These are phyloP conservation scores for Parelbella ahira DNA, from an alignment of 2,888 invertebrate genomes.

Conservation along the genomic window DNA sequence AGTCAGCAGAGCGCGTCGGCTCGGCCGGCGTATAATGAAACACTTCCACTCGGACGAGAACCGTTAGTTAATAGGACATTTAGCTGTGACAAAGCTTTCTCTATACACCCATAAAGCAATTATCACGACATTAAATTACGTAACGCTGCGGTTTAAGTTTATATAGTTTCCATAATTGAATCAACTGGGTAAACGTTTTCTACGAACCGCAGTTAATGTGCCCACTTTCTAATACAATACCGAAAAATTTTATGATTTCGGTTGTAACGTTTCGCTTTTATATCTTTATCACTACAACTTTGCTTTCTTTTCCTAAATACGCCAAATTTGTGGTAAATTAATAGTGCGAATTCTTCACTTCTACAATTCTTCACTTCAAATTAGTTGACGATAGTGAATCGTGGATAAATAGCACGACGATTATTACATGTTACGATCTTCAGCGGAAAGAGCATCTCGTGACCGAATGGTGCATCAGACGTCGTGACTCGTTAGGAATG, in stretches of 20 bases:
- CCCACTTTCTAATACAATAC: constrained; percentile 30
- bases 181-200: constrained; percentile 30
- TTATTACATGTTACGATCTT: too few relatives aligned
- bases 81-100: constrained; percentile 62
- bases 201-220: constrained; percentile 38
- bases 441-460: constrained; percentile 17
- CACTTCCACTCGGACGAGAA: constrained; percentile 73
- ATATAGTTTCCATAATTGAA: constrained; percentile 29
- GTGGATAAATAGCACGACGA: too few relatives aligned
- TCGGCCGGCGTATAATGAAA: constrained; percentile 72
- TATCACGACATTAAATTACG: constrained; percentile 38
- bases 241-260: not conserved
- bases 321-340: too few relatives aligned
- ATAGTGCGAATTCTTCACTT: too few relatives aligned
- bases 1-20: constrained; percentile 60
- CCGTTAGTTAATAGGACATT: constrained; percentile 70
- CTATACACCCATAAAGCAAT: constrained; percentile 50
- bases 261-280: not conserved
- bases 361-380: too few relatives aligned
- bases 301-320: too few relatives aligned
- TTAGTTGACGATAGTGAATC: too few relatives aligned
- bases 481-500: constrained; percentile 53
- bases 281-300: constrained; percentile 24
- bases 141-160: constrained; percentile 25
- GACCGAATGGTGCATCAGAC: constrained; percentile 38